A percentile compares a stretch with the other conserved stretches of the same genome.
Conservation (phyloP, 2,797 vertebrate species). For the Manis crassicaudata region DNA sequence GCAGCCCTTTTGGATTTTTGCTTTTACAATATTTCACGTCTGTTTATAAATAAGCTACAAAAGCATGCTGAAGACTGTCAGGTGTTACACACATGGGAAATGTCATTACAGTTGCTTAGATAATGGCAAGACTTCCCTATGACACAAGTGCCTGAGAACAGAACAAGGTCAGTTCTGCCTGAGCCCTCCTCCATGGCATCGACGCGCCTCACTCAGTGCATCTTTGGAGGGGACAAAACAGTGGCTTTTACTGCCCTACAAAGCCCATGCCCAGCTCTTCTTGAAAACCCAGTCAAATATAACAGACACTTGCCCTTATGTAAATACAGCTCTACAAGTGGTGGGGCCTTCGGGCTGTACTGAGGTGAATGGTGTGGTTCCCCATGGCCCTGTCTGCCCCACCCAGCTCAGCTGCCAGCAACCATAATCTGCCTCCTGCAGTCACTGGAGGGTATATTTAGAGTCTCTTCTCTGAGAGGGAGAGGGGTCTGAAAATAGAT, state of each 20-base stretch:
- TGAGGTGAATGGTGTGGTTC: not conserved
- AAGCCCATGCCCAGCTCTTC: not conserved
- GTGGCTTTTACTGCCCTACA: not conserved
- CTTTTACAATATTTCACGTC: not conserved
- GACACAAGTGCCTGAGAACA: not conserved
- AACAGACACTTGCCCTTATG: not conserved
- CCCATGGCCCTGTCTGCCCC: not conserved
- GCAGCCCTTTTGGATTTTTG: not conserved
- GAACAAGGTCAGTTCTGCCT: not conserved
- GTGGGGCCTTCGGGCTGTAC: not conserved
- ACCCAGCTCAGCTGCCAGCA: slow-evolving; percentile 64
- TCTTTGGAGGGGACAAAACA: not conserved
- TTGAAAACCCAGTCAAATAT: not conserved
- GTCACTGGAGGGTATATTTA: slow-evolving; percentile 73
- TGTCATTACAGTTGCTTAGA: not conserved
- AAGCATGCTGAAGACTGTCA: not conserved
- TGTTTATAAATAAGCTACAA: not conserved
- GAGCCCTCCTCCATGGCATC: not conserved
- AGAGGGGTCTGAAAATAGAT: slow-evolving; percentile 74
- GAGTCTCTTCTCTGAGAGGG: slow-evolving; percentile 56
- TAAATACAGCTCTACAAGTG: slow-evolving; percentile 63
- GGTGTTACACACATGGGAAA: not conserved
- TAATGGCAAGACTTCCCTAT: not conserved
- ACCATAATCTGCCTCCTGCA: slow-evolving; percentile 31
- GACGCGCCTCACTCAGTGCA: not conserved